Conservation (phyloP, 2,113 vertebrate genomes). For the Panthera uncia region DNA sequence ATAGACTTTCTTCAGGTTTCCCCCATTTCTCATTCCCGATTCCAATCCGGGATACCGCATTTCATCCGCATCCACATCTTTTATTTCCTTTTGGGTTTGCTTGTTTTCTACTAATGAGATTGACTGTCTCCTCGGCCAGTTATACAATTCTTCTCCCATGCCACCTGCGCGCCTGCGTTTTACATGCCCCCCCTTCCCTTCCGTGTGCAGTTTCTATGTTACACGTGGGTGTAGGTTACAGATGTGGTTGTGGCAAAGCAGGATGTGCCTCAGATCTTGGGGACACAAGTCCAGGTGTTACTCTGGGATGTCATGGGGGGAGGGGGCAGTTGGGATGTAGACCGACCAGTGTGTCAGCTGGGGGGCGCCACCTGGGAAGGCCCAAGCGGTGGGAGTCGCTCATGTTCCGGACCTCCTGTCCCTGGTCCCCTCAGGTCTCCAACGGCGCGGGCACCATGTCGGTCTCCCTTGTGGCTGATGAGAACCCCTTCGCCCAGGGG, state of each 20-base stretch:
- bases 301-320: too few relatives aligned
- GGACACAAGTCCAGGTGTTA: neutral
- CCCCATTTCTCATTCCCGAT: neutral
- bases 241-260: neutral
- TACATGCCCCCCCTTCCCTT: neutral
- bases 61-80: neutral
- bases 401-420: accelerated
- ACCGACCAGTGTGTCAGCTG: slow-evolving; percentile 23
- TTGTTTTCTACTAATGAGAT: neutral
- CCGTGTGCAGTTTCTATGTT: accelerated
- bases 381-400: neutral
- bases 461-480: slow-evolving; percentile 93
- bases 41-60: neutral
- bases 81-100: neutral
- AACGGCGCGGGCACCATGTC: slow-evolving; percentile 90
- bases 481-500: slow-evolving; percentile 96
- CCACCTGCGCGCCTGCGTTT: accelerated
- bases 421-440: slow-evolving; percentile 88
- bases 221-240: neutral
- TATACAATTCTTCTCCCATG: accelerated
- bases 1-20: neutral
- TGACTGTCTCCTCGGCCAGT: neutral
- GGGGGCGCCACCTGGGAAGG: neutral
- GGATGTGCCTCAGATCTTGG: neutral
- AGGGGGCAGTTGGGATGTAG: neutral